Evolutionary conservation across 2,797 vertebrate species (phyloP).

Genomic region (Alauda arvensis): DNA sequence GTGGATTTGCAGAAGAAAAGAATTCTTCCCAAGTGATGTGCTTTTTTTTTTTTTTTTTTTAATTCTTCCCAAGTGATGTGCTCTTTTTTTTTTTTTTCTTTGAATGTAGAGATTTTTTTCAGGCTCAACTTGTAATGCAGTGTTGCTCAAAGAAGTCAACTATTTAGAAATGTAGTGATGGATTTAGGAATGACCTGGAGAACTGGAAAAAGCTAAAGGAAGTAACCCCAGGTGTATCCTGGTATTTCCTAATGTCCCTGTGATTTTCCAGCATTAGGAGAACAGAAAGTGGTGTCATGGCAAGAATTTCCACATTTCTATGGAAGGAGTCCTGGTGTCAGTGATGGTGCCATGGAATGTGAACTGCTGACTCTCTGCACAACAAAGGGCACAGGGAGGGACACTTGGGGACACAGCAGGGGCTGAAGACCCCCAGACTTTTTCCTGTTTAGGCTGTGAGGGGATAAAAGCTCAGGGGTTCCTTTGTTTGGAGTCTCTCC

Average conservation of each 20-base stretch:
- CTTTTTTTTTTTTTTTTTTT: not conserved
- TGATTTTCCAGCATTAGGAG: not conserved
- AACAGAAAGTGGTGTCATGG: not conserved
- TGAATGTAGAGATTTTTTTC: not conserved
- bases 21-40: not conserved
- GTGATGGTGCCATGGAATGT: rapidly evolving
- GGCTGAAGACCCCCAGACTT: not conserved
- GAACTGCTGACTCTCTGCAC: not conserved
- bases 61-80: not conserved
- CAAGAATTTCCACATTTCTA: not conserved
- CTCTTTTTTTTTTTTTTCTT: not conserved
- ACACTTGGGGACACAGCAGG: not conserved
- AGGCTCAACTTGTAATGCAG: not conserved
- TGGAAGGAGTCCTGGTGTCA: not conserved
- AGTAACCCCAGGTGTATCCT: not conserved
- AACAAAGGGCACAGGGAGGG: not conserved
- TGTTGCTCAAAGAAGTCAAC: not conserved
- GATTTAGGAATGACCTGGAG: not conserved
- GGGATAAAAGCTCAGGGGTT: not conserved
- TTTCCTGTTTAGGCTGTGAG: not conserved
- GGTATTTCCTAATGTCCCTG: not conserved
- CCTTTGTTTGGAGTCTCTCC: not conserved
- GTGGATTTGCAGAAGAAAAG: not conserved
- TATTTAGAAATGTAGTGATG: not conserved
- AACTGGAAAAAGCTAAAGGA: not conserved